Base-by-base conservation (phyloP, 2,888 invertebrate species). In the Ferdinandea cuprea region DNA sequence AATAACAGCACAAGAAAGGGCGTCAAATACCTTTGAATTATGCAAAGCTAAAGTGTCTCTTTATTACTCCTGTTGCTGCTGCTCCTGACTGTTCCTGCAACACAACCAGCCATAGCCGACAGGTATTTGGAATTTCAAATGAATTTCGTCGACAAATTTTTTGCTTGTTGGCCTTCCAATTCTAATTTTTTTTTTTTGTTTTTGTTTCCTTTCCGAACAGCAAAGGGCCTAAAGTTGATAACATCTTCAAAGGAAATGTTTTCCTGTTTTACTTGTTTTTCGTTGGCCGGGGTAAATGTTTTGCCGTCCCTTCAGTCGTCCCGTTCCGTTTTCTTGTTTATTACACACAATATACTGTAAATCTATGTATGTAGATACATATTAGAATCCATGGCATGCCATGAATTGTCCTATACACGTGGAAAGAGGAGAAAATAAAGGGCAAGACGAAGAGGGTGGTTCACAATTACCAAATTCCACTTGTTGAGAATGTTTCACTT, bases 241-340 rank as follows among this genome's bases (percentile, higher is more conserved):
- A 81, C 69, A 81, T 81, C 81, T 81, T 81, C 81, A 81, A 81
- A 81, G 81, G 81, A 76, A 81, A 81, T 81, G 81, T 48, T 81
- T 71, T 56, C 50, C 59, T 76, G 69, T 81, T 71, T 74, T 46
- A 56, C 48, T 65, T 50, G 48, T 54, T 48, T 32, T 40, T 40
- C 13, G 21, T 44, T 52, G 56, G 52, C 32, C 21, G 28, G 65
- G 76, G 59, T 66, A 71, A 81, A 76, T 81, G 81, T 72, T 81
- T 72, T 56, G 66, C 56, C 66, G 66, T 74, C 54, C 69, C 63
- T 69, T 68, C 63, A 44, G 21, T 32, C 54, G 40, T 66, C 65
- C 40, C 15, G 40, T 66, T 59, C 59, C 46, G 46, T 71, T 76
- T 65, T 28, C 76, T 61, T 61, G 59, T 76, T 71, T 71, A 71